These are phyloP conservation scores for Verasper variegatus DNA, from an alignment of 2,113 vertebrate genomes.

Conservation along the genomic window DNA sequence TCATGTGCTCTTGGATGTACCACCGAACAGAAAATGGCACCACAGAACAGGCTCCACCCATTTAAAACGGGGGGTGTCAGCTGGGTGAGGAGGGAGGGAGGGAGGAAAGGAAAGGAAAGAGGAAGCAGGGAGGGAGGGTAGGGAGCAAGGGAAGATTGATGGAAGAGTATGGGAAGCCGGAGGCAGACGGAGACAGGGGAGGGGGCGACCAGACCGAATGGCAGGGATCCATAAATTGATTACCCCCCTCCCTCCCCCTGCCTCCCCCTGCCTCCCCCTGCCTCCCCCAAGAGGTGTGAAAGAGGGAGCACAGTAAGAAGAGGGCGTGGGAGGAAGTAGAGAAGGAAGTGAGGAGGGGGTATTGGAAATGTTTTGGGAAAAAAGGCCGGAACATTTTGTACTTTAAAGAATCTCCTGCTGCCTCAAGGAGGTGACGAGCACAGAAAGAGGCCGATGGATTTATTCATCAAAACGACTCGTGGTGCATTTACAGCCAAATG, in stretches of 20 bases:
- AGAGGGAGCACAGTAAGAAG: conserved; percentile 49
- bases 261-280: conserved; percentile 5
- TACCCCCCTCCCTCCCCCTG: neutral
- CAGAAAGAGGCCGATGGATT: neutral
- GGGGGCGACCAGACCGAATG: conserved; percentile 51
- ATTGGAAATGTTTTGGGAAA: conserved; percentile 15
- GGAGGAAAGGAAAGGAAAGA: conserved; percentile 35
- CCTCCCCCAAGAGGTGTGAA: conserved; percentile 61
- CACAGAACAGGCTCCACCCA: conserved; percentile 75
- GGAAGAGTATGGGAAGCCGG: conserved; percentile 46
- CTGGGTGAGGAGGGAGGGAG: conserved; percentile 6
- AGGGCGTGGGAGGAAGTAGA: conserved; percentile 5
- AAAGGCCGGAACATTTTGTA: conserved; percentile 32
- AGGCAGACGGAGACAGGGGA: conserved; percentile 48
- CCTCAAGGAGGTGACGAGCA: neutral
- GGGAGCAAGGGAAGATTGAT: conserved; percentile 16
- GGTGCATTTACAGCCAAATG: too few relatives aligned
- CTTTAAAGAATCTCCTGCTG: neutral
- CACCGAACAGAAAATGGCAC: conserved; percentile 81
- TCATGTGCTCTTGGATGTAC: conserved; percentile 79
- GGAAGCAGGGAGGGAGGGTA: conserved; percentile 34
- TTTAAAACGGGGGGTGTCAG: neutral
- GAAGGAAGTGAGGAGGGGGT: neutral
- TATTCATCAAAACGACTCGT: neutral
- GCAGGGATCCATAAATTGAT: conserved; percentile 69